Conservation (phyloP, 2,113 vertebrate species). For the Casuarius casuarius region DNA sequence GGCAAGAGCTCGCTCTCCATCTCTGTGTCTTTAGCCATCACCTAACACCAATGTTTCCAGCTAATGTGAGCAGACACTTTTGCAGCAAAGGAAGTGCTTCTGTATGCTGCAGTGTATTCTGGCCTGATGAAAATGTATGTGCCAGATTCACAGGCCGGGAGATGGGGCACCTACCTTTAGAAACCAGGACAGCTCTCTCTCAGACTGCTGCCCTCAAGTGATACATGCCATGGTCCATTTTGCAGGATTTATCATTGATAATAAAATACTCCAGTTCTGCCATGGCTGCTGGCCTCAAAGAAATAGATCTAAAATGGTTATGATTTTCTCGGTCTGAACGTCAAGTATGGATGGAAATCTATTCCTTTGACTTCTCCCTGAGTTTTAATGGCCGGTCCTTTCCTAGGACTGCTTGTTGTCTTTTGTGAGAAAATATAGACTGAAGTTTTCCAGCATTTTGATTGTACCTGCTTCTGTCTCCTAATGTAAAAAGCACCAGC, state of each 20-base stretch:
- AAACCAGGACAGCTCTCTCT: not conserved
- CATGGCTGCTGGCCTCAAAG: slow-evolving; percentile 1
- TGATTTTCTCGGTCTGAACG: not conserved
- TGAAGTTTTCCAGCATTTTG: slow-evolving; percentile 29
- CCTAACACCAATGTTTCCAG: not conserved
- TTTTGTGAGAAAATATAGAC: not conserved
- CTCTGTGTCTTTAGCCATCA: not conserved
- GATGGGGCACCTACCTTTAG: not conserved
- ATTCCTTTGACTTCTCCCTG: not conserved
- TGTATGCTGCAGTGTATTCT: not conserved
- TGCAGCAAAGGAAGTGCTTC: not conserved
- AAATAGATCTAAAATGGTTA: not conserved
- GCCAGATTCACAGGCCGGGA: not conserved
- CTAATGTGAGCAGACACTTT: not conserved
- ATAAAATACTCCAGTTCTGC: slow-evolving; percentile 1
- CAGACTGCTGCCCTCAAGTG: not conserved
- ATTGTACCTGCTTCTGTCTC: not conserved
- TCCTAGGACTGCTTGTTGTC: slow-evolving; percentile 21
- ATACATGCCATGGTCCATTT: not conserved
- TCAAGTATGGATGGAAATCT: not conserved
- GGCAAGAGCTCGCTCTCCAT: not conserved
- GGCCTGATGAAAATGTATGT: not conserved
- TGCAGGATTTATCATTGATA: not conserved
- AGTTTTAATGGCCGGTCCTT: not conserved
- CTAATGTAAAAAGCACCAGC: not conserved